Percentiles rank a stretch among this genome's conserved stretches.
These are phyloP conservation scores for Aegotheles bennettii DNA, from an alignment of 2,113 vertebrate species.

Conservation along the genomic window DNA sequence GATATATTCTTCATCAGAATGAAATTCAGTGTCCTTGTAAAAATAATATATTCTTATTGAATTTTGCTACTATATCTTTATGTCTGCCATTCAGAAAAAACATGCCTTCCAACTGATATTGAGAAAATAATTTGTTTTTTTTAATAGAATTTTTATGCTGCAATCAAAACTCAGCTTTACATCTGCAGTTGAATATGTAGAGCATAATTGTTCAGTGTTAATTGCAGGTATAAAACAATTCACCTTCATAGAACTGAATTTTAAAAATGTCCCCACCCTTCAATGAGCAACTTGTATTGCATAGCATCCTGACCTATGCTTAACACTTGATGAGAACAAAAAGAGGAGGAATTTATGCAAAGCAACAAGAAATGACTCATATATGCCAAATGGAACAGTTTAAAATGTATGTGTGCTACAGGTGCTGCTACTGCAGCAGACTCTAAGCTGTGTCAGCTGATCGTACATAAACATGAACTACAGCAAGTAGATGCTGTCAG, in stretches of 20 bases:
- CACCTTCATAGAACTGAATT: background rate
- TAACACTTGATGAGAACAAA: background rate
- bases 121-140: background rate
- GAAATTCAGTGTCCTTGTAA: background rate
- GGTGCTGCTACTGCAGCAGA: background rate
- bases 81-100: background rate
- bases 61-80: background rate
- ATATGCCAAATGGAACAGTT: background rate
- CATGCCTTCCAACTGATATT: background rate
- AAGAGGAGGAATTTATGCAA: background rate
- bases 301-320: background rate
- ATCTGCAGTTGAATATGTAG: background rate
- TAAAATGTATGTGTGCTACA: background rate
- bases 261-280: background rate
- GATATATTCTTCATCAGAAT: background rate
- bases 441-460: constrained; percentile 29
- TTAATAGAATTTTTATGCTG: background rate
- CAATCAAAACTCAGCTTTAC: background rate
- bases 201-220: background rate
- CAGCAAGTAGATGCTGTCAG: constrained; percentile 43
- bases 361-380: accelerated
- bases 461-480: background rate
- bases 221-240: background rate
- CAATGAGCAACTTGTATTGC: background rate
- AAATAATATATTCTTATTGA: background rate